phyloP scores from a whole-genome alignment of 2,113 vertebrate species.

The Mustela lutreola region DNA sequence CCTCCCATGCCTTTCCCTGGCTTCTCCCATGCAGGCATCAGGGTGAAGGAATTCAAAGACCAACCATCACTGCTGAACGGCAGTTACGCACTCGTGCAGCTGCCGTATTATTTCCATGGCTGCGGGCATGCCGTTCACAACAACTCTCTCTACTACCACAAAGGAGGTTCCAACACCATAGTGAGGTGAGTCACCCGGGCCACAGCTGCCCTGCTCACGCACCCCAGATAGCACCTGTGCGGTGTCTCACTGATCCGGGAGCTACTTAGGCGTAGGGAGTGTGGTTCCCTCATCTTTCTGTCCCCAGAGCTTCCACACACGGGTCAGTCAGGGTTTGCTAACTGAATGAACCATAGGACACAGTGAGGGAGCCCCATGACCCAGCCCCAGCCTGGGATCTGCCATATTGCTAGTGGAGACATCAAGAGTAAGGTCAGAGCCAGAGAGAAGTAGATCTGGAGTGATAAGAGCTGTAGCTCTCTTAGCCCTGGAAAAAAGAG shows the following conservation, averaged over 20 bases:
- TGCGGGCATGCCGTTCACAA: constrained; percentile 94
- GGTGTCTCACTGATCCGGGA: too few relatives aligned
- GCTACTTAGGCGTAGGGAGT: not conserved
- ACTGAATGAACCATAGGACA: not conserved
- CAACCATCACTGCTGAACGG: constrained; percentile 89
- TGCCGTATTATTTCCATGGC: constrained; percentile 93
- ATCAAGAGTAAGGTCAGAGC: not conserved
- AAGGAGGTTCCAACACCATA: constrained; percentile 92
- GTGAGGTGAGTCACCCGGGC: constrained; percentile 88
- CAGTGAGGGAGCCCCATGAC: not conserved
- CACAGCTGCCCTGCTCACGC: rapidly evolving
- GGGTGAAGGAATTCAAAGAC: constrained; percentile 92
- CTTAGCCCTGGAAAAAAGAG: not conserved
- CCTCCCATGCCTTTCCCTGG: not conserved
- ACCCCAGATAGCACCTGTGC: not conserved
- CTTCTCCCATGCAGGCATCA: constrained; percentile 87
- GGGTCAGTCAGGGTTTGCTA: not conserved
- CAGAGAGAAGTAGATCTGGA: not conserved
- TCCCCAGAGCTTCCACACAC: not conserved
- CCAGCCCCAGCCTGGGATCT: not conserved
- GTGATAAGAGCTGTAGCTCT: not conserved
- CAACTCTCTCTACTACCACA: constrained; percentile 95
- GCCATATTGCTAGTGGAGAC: not conserved
- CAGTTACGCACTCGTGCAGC: constrained; percentile 89
- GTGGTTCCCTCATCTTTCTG: not conserved